phyloP scores from a whole-genome alignment of 2,888 invertebrate species.

The Platynereis dumerilii region DNA sequence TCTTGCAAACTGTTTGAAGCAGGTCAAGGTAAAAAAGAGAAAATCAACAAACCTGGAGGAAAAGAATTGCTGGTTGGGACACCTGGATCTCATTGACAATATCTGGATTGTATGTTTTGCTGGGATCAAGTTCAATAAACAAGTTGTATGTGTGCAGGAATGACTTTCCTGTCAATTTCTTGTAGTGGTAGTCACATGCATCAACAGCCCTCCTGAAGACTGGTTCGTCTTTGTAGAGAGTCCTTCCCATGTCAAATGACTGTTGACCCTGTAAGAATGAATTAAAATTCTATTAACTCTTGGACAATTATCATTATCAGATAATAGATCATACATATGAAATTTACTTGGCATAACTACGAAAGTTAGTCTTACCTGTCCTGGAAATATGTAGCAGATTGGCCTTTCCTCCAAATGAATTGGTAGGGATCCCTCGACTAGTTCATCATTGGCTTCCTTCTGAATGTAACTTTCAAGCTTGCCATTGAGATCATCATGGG shows the following conservation, averaged over 20 bases:
- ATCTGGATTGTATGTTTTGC: constrained; percentile 6
- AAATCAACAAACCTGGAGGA: constrained; percentile 12
- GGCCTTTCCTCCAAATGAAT: constrained; percentile 9
- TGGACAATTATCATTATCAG: too few relatives aligned
- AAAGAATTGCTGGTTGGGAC: constrained; percentile 23
- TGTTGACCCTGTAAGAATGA: constrained; percentile 27
- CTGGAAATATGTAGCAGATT: constrained; percentile 34
- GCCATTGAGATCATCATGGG: constrained; percentile 14
- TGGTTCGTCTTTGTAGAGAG: constrained; percentile 28
- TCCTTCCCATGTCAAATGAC: constrained; percentile 31
- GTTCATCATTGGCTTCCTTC: constrained; percentile 13
- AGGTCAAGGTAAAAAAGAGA: too few relatives aligned
- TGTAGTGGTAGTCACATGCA: constrained; percentile 24
- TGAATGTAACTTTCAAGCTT: constrained; percentile 21
- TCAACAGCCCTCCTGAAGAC: constrained; percentile 26
- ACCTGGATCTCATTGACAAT: constrained; percentile 13
- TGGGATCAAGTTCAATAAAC: constrained; percentile 1
- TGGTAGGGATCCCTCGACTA: constrained; percentile 18
- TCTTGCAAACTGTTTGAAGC: too few relatives aligned
- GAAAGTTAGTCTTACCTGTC: constrained; percentile 6
- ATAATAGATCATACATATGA: too few relatives aligned
- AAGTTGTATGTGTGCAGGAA: constrained; percentile 22
- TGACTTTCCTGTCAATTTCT: constrained; percentile 26
- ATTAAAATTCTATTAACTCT: background rate
- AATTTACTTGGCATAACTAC: constrained; percentile 12